Evolutionary conservation across 1,140 invertebrate genomes (phyloP).

Genomic region (Sminthurides bifidus): DNA sequence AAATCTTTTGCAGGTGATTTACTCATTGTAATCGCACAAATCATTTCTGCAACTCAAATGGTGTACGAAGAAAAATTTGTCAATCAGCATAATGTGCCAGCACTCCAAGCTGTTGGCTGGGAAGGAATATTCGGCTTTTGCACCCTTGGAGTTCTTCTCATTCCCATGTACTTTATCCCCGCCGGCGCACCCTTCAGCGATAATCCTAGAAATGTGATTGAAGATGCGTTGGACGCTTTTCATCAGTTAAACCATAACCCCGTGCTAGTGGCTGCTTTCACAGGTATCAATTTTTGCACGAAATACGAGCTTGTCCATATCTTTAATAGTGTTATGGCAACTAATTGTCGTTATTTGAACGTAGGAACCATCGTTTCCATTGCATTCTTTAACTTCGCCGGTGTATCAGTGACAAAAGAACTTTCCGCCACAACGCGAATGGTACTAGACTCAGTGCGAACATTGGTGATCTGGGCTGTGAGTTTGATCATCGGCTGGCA

Average conservation of each 20-base stretch:
- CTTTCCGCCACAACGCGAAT: slow-evolving; percentile 82
- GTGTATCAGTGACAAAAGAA: slow-evolving; percentile 90
- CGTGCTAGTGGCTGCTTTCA: slow-evolving; percentile 49
- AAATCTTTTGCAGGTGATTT: slow-evolving; percentile 57
- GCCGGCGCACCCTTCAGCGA: slow-evolving; percentile 60
- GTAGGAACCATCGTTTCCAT: slow-evolving; percentile 78
- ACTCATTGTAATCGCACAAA: slow-evolving; percentile 79
- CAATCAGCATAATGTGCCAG: slow-evolving; percentile 63
- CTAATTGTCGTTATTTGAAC: slow-evolving; percentile 7
- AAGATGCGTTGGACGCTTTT: slow-evolving; percentile 74
- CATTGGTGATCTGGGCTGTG: slow-evolving; percentile 77
- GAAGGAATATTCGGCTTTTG: slow-evolving; percentile 73
- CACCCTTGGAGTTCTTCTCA: slow-evolving; percentile 56
- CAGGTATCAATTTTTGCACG: slow-evolving; percentile 42
- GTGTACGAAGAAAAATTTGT: slow-evolving; percentile 89
- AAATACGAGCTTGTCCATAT: background rate
- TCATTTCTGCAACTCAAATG: slow-evolving; percentile 83
- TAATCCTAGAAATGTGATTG: slow-evolving; percentile 58
- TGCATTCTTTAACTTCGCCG: slow-evolving; percentile 93
- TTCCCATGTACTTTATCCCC: slow-evolving; percentile 75
- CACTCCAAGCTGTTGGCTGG: slow-evolving; percentile 78
- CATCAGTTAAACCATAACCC: slow-evolving; percentile 61
- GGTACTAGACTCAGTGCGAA: slow-evolving; percentile 80
- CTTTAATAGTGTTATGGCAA: background rate
- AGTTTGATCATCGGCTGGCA: slow-evolving; percentile 65